Evolutionary conservation across 2,888 invertebrate genomes (phyloP).

Genomic region (Acanthosepion pharaonis): DNA sequence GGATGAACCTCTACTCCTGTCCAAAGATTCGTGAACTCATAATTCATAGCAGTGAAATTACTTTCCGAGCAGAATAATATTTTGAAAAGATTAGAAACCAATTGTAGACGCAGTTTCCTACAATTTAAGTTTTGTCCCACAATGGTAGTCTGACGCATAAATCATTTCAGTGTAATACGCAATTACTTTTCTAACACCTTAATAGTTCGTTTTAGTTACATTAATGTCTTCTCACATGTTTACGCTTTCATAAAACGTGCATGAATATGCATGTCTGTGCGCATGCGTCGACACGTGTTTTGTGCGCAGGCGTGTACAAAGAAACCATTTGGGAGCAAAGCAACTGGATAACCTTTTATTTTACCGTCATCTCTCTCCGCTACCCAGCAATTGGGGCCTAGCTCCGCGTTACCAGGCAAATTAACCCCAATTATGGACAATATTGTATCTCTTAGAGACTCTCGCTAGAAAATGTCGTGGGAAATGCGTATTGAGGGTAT

Average conservation of each 20-base stretch:
- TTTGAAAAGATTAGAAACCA: too few relatives aligned
- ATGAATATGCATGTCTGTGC: too few relatives aligned
- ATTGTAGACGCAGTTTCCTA: too few relatives aligned
- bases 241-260: too few relatives aligned
- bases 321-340: background rate
- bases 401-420: background rate
- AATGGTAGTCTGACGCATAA: too few relatives aligned
- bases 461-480: conserved; percentile 33
- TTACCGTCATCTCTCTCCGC: background rate
- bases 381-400: background rate
- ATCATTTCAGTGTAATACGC: too few relatives aligned
- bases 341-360: background rate
- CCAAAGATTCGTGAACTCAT: too few relatives aligned
- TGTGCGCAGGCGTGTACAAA: background rate
- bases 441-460: conserved; percentile 8
- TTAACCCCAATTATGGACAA: conserved; percentile 38
- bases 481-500: background rate
- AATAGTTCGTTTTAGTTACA: background rate
- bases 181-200: too few relatives aligned
- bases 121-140: too few relatives aligned
- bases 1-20: too few relatives aligned
- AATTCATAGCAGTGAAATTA: too few relatives aligned
- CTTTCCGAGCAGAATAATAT: too few relatives aligned
- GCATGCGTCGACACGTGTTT: conserved; percentile 1
- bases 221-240: background rate